Percentiles rank a stretch among this genome's conserved stretches.
These are phyloP conservation scores for Grallaria varia DNA, from an alignment of 2,113 vertebrate species.

Conservation along the genomic window DNA sequence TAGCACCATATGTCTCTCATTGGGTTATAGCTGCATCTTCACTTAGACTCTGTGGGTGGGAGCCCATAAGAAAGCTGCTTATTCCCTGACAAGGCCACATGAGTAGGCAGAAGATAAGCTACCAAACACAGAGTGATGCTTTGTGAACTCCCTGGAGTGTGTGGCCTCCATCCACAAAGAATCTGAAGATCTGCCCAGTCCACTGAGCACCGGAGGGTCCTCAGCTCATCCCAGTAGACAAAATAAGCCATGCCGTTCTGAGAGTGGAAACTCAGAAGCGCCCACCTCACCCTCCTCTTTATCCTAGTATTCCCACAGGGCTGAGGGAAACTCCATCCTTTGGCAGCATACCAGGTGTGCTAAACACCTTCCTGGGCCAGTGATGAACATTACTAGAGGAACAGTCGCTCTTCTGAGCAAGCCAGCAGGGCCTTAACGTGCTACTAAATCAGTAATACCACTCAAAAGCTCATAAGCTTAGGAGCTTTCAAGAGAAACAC, in stretches of 20 bases:
- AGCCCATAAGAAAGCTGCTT: not conserved
- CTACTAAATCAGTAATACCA: not conserved
- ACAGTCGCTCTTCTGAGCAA: not conserved
- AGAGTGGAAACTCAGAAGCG: not conserved
- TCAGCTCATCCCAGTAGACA: not conserved
- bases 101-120: not conserved
- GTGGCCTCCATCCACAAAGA: not conserved
- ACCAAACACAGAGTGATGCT: not conserved
- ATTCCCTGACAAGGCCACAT: not conserved
- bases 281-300: not conserved
- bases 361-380: not conserved
- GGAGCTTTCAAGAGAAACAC: not conserved
- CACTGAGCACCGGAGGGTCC: rapidly evolving
- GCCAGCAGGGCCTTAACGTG: not conserved
- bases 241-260: rapidly evolving
- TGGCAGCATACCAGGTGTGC: not conserved
- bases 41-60: not conserved
- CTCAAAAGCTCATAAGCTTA: not conserved
- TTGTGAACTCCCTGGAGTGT: not conserved
- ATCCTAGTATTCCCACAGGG: not conserved
- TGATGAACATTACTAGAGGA: not conserved
- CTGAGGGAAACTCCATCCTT: not conserved
- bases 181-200: not conserved
- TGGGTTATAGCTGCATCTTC: not conserved
- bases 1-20: not conserved